Evolutionary conservation across 2,797 vertebrate species (phyloP).

Genomic region (Alcedo quadribrachys): DNA sequence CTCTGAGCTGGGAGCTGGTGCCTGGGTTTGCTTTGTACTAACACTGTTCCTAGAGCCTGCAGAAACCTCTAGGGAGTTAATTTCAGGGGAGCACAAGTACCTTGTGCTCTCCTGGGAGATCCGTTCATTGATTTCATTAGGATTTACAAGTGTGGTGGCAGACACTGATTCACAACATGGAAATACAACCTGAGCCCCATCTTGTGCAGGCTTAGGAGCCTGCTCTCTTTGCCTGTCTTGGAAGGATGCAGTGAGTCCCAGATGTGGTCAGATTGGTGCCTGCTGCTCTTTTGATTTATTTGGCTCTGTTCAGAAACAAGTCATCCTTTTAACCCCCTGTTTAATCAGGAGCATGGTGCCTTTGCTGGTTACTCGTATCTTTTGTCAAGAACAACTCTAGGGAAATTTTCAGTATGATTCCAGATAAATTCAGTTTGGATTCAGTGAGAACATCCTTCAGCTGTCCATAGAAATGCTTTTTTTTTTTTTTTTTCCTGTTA

Average conservation of each 20-base stretch:
- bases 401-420: not conserved
- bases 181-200: no score
- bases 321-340: conserved; percentile 1
- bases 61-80: no score
- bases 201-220: no score
- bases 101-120: no score
- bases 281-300: conserved; percentile 18
- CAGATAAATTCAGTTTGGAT: not conserved
- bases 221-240: no score
- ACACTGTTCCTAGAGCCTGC: no score
- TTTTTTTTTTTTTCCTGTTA: not conserved
- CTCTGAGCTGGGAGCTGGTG: not conserved
- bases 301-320: conserved; percentile 26
- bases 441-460: not conserved
- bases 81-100: no score
- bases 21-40: not conserved
- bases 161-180: no score
- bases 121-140: no score
- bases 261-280: not conserved
- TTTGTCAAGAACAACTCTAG: conserved; percentile 31
- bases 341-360: conserved; percentile 53
- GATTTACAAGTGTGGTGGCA: no score
- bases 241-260: no score
- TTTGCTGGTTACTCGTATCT: conserved; percentile 48
- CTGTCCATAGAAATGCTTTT: conserved; percentile 6